phyloP scores from a whole-genome alignment of 2,797 vertebrate species.

The Sebastes matsubarae region DNA sequence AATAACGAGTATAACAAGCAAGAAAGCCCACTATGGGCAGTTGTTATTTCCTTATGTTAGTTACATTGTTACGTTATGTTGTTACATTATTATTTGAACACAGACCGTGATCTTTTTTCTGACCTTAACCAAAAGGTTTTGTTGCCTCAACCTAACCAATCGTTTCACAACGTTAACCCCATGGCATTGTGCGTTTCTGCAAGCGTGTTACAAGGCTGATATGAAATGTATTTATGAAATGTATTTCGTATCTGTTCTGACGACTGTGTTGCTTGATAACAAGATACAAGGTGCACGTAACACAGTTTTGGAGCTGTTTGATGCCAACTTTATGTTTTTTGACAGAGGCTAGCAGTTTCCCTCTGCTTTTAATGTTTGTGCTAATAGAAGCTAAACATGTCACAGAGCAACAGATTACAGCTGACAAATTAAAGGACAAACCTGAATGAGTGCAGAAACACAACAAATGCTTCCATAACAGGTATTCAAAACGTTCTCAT shows the following conservation, averaged over 20 bases:
- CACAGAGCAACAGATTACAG: not conserved
- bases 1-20: not conserved
- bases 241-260: not conserved
- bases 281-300: not conserved
- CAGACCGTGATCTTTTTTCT: not conserved
- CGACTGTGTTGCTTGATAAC: not conserved
- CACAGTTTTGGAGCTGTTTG: not conserved
- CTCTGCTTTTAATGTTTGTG: not conserved
- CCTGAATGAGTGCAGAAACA: too few relatives aligned
- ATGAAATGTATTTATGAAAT: not conserved
- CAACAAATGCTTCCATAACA: too few relatives aligned
- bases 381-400: not conserved
- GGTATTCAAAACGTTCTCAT: too few relatives aligned
- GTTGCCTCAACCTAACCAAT: not conserved
- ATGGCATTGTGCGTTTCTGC: not conserved
- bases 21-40: too few relatives aligned
- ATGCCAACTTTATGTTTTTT: not conserved
- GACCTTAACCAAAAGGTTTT: not conserved
- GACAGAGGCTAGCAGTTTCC: too few relatives aligned
- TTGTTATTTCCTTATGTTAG: not conserved
- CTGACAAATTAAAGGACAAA: too few relatives aligned
- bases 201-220: not conserved
- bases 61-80: not conserved
- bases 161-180: not conserved
- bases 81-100: not conserved